A percentile compares a stretch with the other conserved stretches of the same genome.
Evolutionary conservation across 2,888 invertebrate genomes (phyloP).

Genomic region (Plutella xylostella): DNA sequence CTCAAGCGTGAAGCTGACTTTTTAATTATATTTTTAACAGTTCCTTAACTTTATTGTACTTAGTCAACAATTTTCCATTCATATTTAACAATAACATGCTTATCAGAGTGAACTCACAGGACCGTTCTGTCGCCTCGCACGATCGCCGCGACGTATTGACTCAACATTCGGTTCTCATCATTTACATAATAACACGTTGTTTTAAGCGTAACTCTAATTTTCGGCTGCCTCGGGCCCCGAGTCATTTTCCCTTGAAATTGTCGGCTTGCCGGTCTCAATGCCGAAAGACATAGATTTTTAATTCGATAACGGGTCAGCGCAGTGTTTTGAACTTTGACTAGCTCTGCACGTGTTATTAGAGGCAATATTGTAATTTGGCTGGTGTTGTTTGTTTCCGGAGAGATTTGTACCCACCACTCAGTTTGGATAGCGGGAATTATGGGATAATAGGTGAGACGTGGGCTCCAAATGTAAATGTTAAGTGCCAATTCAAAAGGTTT

Average conservation of each 20-base stretch:
- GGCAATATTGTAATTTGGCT: constrained; percentile 5
- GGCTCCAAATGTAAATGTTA: too few relatives aligned
- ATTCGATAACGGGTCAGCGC: constrained; percentile 40
- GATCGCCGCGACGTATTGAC: constrained; percentile 54
- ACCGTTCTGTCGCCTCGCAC: constrained; percentile 35
- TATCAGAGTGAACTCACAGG: not conserved
- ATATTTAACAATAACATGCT: too few relatives aligned
- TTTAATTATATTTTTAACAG: too few relatives aligned
- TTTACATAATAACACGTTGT: constrained; percentile 69
- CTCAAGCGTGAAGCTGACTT: too few relatives aligned
- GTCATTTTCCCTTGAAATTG: constrained; percentile 9
- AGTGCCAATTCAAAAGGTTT: too few relatives aligned
- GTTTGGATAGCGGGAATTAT: too few relatives aligned
- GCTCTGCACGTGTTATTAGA: constrained; percentile 1
- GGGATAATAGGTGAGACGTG: too few relatives aligned
- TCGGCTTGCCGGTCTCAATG: constrained; percentile 53
- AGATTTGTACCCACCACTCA: too few relatives aligned
- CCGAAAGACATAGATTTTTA: constrained; percentile 48
- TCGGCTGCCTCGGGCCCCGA: constrained; percentile 12
- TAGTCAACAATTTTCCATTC: too few relatives aligned
- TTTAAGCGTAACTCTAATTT: constrained; percentile 44
- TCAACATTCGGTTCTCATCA: constrained; percentile 63
- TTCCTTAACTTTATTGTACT: too few relatives aligned
- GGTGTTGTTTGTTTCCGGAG: not conserved
- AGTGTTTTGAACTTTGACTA: constrained; percentile 35